Evolutionary conservation across 2,113 vertebrate species (phyloP).

Genomic region (Lophotis ruficrista): DNA sequence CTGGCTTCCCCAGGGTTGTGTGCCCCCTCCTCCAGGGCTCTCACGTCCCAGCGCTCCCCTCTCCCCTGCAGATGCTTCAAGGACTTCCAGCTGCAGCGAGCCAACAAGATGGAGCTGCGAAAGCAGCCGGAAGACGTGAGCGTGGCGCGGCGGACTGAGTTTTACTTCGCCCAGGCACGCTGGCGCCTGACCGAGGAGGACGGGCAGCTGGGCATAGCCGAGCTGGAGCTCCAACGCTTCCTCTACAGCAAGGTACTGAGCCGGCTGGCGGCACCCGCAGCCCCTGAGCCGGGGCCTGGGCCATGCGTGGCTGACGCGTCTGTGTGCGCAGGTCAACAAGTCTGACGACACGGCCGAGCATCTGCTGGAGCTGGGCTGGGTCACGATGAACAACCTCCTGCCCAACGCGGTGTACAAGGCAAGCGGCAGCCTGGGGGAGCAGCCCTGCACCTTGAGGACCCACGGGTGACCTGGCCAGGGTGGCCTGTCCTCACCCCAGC

Average conservation of each 20-base stretch:
- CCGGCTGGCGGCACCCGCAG: background rate
- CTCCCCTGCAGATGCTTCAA: constrained; percentile 88
- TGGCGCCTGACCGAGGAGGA: constrained; percentile 98
- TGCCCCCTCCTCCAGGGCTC: background rate
- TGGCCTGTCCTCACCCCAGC: background rate
- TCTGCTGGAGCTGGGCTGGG: constrained; percentile 96
- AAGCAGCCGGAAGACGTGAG: constrained; percentile 95
- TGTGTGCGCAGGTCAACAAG: constrained; percentile 87
- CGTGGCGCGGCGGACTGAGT: constrained; percentile 91
- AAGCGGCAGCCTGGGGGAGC: background rate
- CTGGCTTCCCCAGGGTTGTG: background rate
- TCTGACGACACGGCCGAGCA: constrained; percentile 98
- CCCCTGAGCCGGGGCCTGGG: background rate
- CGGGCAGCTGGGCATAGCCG: constrained; percentile 95
- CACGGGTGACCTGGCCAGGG: background rate
- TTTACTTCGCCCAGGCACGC: constrained; percentile 95
- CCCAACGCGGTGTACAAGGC: constrained; percentile 97
- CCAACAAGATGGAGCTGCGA: constrained; percentile 95
- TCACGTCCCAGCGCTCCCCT: background rate
- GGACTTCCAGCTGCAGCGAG: constrained; percentile 95
- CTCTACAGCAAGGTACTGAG: constrained; percentile 94
- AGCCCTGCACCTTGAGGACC: background rate
- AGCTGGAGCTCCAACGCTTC: constrained; percentile 95
- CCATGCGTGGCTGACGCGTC: background rate
- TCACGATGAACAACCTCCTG: constrained; percentile 97